Percentiles rank a stretch among this genome's conserved stretches.
Conservation (phyloP, 2,888 invertebrate species). For the Trachelus stipa region DNA sequence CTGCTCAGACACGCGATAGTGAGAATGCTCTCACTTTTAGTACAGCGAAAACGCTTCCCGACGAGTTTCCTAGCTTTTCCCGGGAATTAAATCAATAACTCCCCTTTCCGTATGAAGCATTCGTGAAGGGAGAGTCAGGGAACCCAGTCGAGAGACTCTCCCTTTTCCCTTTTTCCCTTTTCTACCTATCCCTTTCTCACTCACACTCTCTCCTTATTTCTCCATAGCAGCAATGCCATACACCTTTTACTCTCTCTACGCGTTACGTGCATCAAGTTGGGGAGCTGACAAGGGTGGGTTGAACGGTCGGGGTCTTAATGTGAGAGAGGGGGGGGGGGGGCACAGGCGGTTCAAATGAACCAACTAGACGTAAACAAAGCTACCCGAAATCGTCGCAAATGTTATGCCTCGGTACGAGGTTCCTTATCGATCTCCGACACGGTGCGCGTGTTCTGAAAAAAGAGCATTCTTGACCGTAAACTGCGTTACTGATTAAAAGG, state of each 20-base stretch:
- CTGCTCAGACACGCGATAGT: neutral
- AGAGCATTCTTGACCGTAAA: neutral
- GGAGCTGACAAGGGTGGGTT: constrained; percentile 10
- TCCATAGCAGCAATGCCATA: neutral
- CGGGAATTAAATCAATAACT: constrained; percentile 64
- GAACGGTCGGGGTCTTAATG: constrained; percentile 30
- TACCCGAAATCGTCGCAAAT: constrained; percentile 13
- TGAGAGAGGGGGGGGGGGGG: neutral
- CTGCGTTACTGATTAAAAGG: neutral
- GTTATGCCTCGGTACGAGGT: neutral
- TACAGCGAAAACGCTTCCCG: neutral
- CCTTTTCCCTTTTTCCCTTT: neutral
- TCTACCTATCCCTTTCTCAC: neutral
- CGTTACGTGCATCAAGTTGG: neutral
- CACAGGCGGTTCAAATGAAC: constrained; percentile 26
- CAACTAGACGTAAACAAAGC: constrained; percentile 53
- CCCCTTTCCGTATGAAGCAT: constrained; percentile 53
- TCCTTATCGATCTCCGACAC: neutral
- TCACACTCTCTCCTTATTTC: constrained; percentile 6
- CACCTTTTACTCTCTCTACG: neutral
- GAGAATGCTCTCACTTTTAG: neutral
- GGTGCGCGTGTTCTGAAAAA: neutral
- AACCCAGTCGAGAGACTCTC: neutral
- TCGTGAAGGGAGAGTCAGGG: constrained; percentile 32
- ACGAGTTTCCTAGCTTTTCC: constrained; percentile 50